A percentile compares a stretch with the other conserved stretches of the same genome.
phyloP scores from a whole-genome alignment of 2,797 vertebrate genomes.

The Lacerta agilis region DNA sequence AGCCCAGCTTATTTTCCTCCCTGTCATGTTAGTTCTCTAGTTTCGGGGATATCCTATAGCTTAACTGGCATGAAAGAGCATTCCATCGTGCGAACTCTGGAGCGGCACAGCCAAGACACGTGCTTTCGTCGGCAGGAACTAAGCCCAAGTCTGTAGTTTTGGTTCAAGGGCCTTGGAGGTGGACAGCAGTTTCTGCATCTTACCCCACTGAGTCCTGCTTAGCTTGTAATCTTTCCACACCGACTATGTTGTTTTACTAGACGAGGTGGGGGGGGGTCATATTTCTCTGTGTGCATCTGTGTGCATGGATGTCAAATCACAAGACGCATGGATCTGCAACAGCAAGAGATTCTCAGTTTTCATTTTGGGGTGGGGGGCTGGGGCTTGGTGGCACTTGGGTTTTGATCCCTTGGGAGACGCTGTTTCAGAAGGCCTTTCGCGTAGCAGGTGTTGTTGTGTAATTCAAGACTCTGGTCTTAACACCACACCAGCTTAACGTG shows the following conservation, averaged over 20 bases:
- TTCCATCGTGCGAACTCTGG: neutral
- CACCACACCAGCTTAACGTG: too few relatives aligned
- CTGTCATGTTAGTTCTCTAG: neutral
- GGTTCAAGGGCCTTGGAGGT: neutral
- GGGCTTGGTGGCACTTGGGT: neutral
- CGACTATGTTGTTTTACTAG: neutral
- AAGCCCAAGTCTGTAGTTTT: neutral
- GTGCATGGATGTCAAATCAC: neutral
- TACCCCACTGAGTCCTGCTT: neutral
- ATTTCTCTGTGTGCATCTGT: neutral
- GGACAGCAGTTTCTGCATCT: neutral
- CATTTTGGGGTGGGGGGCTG: accelerated
- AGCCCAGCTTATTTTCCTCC: neutral
- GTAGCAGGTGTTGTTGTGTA: neutral
- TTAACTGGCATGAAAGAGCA: too few relatives aligned
- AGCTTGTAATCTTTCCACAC: neutral
- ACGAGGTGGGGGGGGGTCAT: neutral
- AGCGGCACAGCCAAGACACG: neutral
- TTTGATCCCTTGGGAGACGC: neutral
- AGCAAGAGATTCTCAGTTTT: neutral
- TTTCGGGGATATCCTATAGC: neutral
- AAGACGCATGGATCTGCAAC: too few relatives aligned
- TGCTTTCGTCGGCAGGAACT: neutral
- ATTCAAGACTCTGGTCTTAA: too few relatives aligned
- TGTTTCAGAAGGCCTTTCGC: neutral